Evolutionary conservation across 1,140 invertebrate species (phyloP), one percentile per base, ranked within the genome.

Genomic region (Trachymyrmex cornetzi): DNA sequence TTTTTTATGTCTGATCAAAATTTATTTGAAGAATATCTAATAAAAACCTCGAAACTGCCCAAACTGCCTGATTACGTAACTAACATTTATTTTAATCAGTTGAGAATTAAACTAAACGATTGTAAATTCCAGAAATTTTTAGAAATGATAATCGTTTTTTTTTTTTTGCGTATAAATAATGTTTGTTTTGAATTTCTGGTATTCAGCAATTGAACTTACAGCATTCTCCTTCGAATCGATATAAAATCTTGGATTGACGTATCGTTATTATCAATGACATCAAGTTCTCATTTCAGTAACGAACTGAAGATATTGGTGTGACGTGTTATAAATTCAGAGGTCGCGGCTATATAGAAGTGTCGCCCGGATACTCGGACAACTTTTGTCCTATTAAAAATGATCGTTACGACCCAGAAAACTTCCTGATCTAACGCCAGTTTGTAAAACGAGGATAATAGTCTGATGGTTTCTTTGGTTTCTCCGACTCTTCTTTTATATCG

Each of bases 401-500:
- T 66, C 30, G n/a, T 30, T 67, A 55, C 27, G 12, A 72, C 48
- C 50, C 5, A 14, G 38, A n/a, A 53, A 48, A 69, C 19, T 44
- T 75, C 2, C 19, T 69, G 38, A 16, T 16, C 27, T 16, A 44
- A 2, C 5, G 50, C 27, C 34, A 75, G 48, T 77, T 87, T 64
- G 24, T 55, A 61, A 77, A 82, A 24, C 27, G 71, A 59, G 12
- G 64, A 77, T 89, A 89, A 88, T 61, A 77, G 55, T 84, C 30
- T 57, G 44, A 66, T 34, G 22, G 48, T 69, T 24, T 50, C 38
- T 69, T 22, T 19, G 59, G 30, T 30, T 77, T 24, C 27, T 79
- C 7, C 22, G 16, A 30, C 14, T 24, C 24, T 24, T 27, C 44
- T 53, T 30, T 66, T 4, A 11, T 53, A 50, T 24, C 48, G 14